phyloP scores from a whole-genome alignment of 2,888 invertebrate genomes.

The Scaptomyza flava region DNA sequence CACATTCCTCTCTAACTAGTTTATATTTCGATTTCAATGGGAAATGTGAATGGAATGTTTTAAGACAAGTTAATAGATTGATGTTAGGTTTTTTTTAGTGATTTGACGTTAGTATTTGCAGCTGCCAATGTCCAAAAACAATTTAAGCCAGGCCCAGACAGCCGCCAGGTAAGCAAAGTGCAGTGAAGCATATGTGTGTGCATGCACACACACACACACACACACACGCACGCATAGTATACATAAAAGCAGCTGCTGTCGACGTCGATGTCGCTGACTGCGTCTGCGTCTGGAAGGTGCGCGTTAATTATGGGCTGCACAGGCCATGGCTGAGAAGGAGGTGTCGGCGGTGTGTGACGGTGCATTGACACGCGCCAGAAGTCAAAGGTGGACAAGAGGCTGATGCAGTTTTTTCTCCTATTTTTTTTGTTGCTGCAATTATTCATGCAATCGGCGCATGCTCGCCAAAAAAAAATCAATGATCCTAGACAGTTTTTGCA shows the following conservation, averaged over 20 bases:
- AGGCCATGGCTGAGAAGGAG: slow-evolving; percentile 3
- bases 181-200: slow-evolving; percentile 38
- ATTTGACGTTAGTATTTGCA: slow-evolving; percentile 17
- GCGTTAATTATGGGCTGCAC: slow-evolving; percentile 46
- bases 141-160: slow-evolving; percentile 38
- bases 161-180: slow-evolving; percentile 41
- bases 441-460: slow-evolving; percentile 66
- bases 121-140: slow-evolving; percentile 33
- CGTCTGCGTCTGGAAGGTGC: slow-evolving; percentile 55
- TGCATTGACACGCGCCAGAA: slow-evolving; percentile 76
- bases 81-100: not conserved
- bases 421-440: no score
- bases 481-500: slow-evolving; percentile 57
- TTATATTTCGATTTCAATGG: not conserved
- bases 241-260: slow-evolving; percentile 59
- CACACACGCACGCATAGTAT: not conserved
- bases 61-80: not conserved
- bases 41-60: slow-evolving; percentile 1
- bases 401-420: slow-evolving; percentile 11
- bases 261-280: slow-evolving; percentile 23
- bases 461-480: slow-evolving; percentile 65
- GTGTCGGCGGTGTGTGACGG: slow-evolving; percentile 41
- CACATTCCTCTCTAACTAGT: not conserved
- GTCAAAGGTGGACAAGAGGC: slow-evolving; percentile 34
- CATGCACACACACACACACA: not conserved